Evolutionary conservation across 1,140 invertebrate species (phyloP).

Genomic region (Asbolus verrucosus): DNA sequence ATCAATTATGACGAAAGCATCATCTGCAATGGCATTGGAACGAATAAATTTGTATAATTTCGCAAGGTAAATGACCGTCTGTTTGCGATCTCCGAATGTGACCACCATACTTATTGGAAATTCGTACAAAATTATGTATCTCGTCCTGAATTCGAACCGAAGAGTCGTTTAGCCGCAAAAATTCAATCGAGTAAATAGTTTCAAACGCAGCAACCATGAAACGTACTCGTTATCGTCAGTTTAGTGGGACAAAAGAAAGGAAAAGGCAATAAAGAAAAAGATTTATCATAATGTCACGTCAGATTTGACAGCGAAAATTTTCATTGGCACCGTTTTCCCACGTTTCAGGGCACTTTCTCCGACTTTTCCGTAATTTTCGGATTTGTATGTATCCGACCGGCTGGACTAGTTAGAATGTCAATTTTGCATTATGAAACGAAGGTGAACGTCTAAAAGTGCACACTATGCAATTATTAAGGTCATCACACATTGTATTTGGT

Average conservation of each 20-base stretch:
- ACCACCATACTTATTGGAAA: constrained; percentile 25
- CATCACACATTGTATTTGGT: constrained; percentile 1
- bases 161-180: constrained; percentile 11
- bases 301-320: background rate
- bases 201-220: constrained; percentile 13
- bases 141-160: constrained; percentile 14
- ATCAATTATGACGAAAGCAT: background rate
- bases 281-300: background rate
- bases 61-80: constrained; percentile 30
- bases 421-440: too few species aligned
- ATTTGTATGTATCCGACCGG: background rate
- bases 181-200: background rate
- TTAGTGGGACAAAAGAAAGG: constrained; percentile 29
- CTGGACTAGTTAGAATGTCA: background rate
- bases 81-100: constrained; percentile 2
- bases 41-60: constrained; percentile 39
- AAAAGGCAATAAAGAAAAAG: constrained; percentile 18
- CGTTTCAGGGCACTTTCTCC: background rate
- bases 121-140: constrained; percentile 2
- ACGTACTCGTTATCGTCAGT: background rate
- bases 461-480: constrained; percentile 8
- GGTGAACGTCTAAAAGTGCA: background rate
- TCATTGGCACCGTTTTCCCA: constrained; percentile 17
- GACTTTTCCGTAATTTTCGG: constrained; percentile 3
- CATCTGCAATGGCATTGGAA: constrained; percentile 35